Percentiles rank a stretch among this genome's conserved stretches.
Conservation (phyloP, 2,113 vertebrate species). For the Corvus moneduloides region DNA sequence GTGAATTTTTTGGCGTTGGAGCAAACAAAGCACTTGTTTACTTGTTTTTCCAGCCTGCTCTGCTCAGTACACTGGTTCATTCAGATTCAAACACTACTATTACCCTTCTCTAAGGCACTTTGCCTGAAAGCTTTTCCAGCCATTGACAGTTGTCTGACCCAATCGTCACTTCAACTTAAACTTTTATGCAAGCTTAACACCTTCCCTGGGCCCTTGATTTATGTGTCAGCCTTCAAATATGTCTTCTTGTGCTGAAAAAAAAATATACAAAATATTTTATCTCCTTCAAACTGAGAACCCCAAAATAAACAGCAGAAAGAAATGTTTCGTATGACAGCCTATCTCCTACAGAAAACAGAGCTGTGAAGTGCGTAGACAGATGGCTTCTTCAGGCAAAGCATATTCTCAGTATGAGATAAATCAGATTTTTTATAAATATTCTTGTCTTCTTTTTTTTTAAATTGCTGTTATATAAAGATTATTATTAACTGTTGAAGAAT, state of each 20-base stretch:
- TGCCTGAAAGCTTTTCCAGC: background rate
- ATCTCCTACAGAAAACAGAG: slow-evolving; percentile 53
- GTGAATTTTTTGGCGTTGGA: background rate
- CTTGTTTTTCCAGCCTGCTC: background rate
- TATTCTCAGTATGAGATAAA: slow-evolving; percentile 27
- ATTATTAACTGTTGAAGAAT: slow-evolving; percentile 38
- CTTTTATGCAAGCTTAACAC: background rate
- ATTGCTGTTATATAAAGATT: slow-evolving; percentile 29
- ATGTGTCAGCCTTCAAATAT: slow-evolving; percentile 39
- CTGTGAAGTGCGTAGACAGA: slow-evolving; percentile 59
- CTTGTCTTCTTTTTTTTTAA: background rate
- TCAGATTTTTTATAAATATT: slow-evolving; percentile 45
- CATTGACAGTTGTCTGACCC: background rate
- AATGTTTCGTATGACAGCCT: slow-evolving; percentile 43
- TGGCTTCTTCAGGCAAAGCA: slow-evolving; percentile 61
- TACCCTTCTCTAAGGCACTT: background rate
- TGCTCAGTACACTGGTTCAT: background rate
- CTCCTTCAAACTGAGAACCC: slow-evolving; percentile 27
- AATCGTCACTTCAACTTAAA: background rate
- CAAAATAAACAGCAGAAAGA: slow-evolving; percentile 57
- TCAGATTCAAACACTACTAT: background rate
- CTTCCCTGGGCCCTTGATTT: slow-evolving; percentile 13
- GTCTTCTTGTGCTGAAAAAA: background rate
- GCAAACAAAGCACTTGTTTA: background rate
- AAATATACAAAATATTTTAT: background rate